phyloP scores from a whole-genome alignment of 2,113 vertebrate species.

The Theristicus caerulescens region DNA sequence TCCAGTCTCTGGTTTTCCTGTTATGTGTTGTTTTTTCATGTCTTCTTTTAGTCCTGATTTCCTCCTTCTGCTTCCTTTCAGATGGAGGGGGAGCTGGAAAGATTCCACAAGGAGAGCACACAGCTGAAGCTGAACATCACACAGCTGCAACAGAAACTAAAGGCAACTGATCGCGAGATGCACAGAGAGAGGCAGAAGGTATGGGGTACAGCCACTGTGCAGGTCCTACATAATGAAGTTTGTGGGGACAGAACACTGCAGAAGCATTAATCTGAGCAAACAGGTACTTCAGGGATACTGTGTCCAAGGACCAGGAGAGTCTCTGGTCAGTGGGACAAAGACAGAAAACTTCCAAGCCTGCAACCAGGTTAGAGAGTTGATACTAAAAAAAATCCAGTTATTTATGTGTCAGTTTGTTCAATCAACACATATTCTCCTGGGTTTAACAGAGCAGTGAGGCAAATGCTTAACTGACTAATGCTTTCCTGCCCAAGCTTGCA shows the following conservation, averaged over 20 bases:
- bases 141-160: conserved; percentile 84
- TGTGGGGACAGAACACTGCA: background rate
- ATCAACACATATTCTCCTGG: background rate
- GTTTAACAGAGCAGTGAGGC: background rate
- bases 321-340: background rate
- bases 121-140: conserved; percentile 82
- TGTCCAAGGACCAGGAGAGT: background rate
- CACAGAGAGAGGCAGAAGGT: conserved; percentile 85
- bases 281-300: background rate
- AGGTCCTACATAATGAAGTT: background rate
- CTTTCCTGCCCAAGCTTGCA: background rate
- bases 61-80: conserved; percentile 52
- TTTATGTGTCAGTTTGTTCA: background rate
- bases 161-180: conserved; percentile 76
- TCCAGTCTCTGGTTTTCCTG: background rate
- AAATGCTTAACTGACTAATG: background rate
- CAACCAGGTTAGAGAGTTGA: background rate
- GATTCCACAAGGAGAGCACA: conserved; percentile 78
- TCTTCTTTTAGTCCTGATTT: background rate
- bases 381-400: background rate
- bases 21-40: background rate
- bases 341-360: background rate
- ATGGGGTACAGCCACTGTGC: background rate
- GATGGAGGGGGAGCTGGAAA: conserved; percentile 85
- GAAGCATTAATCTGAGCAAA: background rate